Evolutionary conservation across 2,888 invertebrate species (phyloP), one percentile per base, ranked within the genome.

Genomic region (Ditylenchus weischeri): DNA sequence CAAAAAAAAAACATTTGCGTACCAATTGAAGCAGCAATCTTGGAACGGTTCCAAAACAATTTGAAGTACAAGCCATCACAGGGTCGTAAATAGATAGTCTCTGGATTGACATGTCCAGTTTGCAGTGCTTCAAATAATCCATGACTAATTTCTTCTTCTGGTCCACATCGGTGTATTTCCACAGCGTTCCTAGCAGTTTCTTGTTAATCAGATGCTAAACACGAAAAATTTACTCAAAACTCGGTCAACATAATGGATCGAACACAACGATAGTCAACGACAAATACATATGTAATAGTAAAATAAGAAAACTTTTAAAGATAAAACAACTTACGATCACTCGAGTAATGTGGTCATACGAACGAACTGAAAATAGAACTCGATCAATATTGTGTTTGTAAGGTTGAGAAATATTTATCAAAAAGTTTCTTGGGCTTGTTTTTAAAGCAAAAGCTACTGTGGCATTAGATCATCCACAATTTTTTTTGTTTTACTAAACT

Each of bases 181-280:
- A 65, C 50, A 65, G 36, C 6, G 49, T 58, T 10, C 38, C 58
- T 29, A 65, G 13, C 2, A 29, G 48, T 19, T 61, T 65, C 36
- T 65, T 65, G 60, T 65, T 60, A 18, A 60, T 21, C 47, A 58
- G 51, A 19, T 65, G 65, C 65, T 65, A 18, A 65, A 60, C n/a
- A 54, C 43, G 15, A 43, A 43, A n/a, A 15, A 13, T 13, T 43
- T 43, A 43, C 11, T 43, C 5, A 43, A 43, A 43, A 43, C 8
- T 43, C 15, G 43, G 43, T 43, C 15, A 15, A 43, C 43, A 43
- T n/a, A 43, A 43, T 29, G 5, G 29, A 29, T 29, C 29, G 5
- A 5, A 29, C 29, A 29, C 5, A 29, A 29, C 2, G 29, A 29
- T 29, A 29, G 29, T 5, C 5, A 29, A 29, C 29, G 5, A 29